Evolutionary conservation across 2,113 vertebrate species (phyloP), one percentile per base, ranked within the genome.

Genomic region (Thinocorus orbignyianus): DNA sequence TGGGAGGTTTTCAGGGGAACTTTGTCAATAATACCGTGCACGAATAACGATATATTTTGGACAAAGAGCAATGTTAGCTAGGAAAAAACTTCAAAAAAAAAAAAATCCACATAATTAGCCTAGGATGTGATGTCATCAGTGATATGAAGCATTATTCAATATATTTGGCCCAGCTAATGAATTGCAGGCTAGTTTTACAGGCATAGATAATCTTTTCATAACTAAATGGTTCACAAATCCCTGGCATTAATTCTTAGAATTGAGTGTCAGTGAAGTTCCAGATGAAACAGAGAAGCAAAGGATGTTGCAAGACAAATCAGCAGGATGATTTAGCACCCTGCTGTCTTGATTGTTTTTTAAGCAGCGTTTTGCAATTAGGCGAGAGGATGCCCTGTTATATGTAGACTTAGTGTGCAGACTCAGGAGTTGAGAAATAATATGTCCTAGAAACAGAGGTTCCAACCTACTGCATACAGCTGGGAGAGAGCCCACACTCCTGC

Each of bases 321-420:
- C 42, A 91, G 76, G 71, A 81, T 81, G 30, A 93, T 68, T 84
- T 81, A 94, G 46, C 60, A 93, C 80, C 46, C 66, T 73, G n/a
- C 54, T 52, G 44, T 64, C 84, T 74, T n/a, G n/a, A 66, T 16
- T 77, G 51, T 20, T 70, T 93, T 92, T 88, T 70, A 92, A 82
- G 90, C 49, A 64, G 66, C 55, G 54, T 93, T 94, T 90, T 95
- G 94, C 91, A 95, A 93, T 81, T 91, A 93, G 94, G 83, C 8
- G 1, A 95, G 83, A 93, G 69, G 88, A 92, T 95, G 69, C 86
- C 68, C 64, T 55, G 20, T 46, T 83, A 62, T 31, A 64, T 5
- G 64, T 7, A 70, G 37, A 69, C 76, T 49, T 25, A 17, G 39
- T 17, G 30, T 41, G 76, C 85, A 85, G 89, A 57, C 49, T 69